Conservation (phyloP, 2,113 vertebrate genomes). For the Carassius auratus region DNA sequence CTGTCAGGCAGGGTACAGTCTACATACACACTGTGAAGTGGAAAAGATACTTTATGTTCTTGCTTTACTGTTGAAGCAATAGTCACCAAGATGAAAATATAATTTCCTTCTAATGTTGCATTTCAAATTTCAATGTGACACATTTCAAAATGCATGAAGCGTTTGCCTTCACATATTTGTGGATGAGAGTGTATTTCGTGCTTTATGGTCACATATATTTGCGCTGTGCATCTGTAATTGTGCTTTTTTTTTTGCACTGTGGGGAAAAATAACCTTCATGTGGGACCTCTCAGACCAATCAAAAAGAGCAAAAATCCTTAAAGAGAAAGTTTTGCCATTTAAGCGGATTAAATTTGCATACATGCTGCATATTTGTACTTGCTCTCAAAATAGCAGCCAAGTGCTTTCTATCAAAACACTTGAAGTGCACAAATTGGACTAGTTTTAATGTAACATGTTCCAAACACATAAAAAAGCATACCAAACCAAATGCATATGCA, state of each 20-base stretch:
- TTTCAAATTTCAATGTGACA: neutral
- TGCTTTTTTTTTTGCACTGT: too few species aligned
- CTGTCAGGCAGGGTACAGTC: neutral
- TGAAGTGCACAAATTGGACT: neutral
- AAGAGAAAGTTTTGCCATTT: neutral
- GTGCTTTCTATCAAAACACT: neutral
- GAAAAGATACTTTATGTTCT: too few species aligned
- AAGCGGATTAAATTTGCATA: neutral
- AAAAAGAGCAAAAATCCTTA: neutral
- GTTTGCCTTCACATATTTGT: neutral
- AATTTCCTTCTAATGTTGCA: too few species aligned
- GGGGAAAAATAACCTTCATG: neutral
- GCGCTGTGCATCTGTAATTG: too few species aligned
- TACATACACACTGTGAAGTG: neutral
- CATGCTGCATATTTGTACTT: conserved; percentile 1
- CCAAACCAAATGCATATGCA: neutral
- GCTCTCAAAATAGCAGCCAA: neutral
- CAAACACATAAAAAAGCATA: neutral
- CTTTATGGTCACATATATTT: too few species aligned
- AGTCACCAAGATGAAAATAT: too few species aligned
- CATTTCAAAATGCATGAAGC: neutral
- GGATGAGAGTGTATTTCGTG: too few species aligned
- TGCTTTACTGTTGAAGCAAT: too few species aligned
- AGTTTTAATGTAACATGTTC: neutral
- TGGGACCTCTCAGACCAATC: neutral